These are phyloP conservation scores for Macroramphosus scolopax DNA, from an alignment of 2,797 vertebrate genomes.

Conservation along the genomic window DNA sequence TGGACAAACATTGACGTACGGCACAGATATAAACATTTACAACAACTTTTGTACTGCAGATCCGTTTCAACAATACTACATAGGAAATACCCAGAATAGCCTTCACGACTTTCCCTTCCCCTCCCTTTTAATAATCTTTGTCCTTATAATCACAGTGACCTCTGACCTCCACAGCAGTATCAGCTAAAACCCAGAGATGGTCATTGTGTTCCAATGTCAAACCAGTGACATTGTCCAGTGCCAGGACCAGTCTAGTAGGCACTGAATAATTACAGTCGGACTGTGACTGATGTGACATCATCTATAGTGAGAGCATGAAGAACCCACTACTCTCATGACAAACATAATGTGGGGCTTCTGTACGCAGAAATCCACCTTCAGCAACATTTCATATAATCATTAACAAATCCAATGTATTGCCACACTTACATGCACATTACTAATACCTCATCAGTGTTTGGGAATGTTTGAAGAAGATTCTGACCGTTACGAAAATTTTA, in stretches of 20 bases:
- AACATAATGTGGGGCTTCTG: too few relatives aligned
- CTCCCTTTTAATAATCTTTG: too few relatives aligned
- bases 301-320: too few relatives aligned
- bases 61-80: constrained; percentile 25
- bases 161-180: constrained; percentile 44
- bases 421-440: background rate
- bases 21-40: constrained; percentile 16
- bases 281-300: too few relatives aligned
- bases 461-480: background rate
- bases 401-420: background rate
- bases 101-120: background rate
- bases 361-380: too few relatives aligned
- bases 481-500: constrained; percentile 19
- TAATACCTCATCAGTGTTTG: constrained; percentile 2
- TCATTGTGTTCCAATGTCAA: background rate
- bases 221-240: background rate
- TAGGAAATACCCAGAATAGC: constrained; percentile 15
- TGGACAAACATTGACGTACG: constrained; percentile 6
- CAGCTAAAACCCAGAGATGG: too few relatives aligned
- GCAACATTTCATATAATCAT: constrained; percentile 8
- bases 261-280: too few relatives aligned
- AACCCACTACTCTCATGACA: too few relatives aligned
- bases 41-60: constrained; percentile 1
- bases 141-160: constrained; percentile 8
- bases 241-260: too few relatives aligned